These are phyloP conservation scores for Zapornia atra DNA, from an alignment of 2,113 vertebrate genomes.

Conservation along the genomic window DNA sequence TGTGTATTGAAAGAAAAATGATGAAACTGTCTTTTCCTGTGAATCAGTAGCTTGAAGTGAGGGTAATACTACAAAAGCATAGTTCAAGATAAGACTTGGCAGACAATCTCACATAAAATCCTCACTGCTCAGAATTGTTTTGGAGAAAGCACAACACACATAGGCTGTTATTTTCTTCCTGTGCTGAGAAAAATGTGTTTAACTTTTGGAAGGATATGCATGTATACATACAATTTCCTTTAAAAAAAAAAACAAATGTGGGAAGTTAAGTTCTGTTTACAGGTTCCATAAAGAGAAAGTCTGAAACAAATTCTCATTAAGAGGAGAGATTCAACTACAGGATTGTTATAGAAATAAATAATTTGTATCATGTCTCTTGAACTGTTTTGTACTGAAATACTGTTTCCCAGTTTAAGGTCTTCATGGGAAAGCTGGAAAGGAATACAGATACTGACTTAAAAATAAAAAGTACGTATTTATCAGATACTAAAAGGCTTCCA, in stretches of 20 bases:
- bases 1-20: neutral
- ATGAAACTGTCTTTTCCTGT: neutral
- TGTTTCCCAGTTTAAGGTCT: neutral
- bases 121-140: neutral
- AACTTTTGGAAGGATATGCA: conserved; percentile 31
- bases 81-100: neutral
- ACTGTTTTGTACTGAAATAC: conserved; percentile 1
- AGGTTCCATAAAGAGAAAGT: neutral
- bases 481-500: neutral
- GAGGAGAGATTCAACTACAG: neutral
- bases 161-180: conserved; percentile 19
- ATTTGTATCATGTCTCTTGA: neutral
- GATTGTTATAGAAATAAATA: conserved; percentile 25
- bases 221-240: neutral
- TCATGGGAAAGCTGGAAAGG: neutral
- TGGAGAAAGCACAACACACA: neutral
- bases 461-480: neutral
- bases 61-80: neutral
- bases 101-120: neutral
- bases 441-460: neutral
- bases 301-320: conserved; percentile 20
- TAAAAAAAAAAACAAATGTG: neutral
- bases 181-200: conserved; percentile 46
- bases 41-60: neutral
- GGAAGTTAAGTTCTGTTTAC: conserved; percentile 1